Evolutionary conservation across 2,888 invertebrate species (phyloP), one percentile per base, ranked within the genome.

Genomic region (Brachypterus glaber): DNA sequence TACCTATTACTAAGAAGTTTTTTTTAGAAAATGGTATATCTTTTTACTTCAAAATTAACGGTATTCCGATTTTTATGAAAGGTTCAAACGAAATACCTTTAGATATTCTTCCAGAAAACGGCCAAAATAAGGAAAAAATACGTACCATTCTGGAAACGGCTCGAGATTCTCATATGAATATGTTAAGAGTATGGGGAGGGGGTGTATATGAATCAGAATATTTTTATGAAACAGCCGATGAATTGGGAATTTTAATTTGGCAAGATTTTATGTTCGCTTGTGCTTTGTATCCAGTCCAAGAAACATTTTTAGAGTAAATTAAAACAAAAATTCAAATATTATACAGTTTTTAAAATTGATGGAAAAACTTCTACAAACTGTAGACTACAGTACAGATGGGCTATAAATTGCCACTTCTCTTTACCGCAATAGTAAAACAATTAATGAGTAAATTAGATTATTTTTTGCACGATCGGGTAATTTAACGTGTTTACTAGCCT

Each of bases 161-260:
- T 1, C 76, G 74, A 47, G 76, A 80, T 5, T 79, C 82, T 0
- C 77, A 95, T 58, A 91, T 93, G 86, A 87, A 89, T 55, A 88
- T 90, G 80, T 66, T 97, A 9, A 72, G 97, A n/a, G 87, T 97
- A 1, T 98, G 97, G 97, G 97, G 97, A 16, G 97, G 97, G n/a
- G 97, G 95, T 0, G 69, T 90, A 0, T 98, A 96, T 56, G 96
- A 96, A 59, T 79, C 82, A 0, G 87, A 95, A 49, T 73, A 76
- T 39, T 95, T 97, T 64, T 98, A 97, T 61, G 70, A 80, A 45
- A 61, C 81, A 21, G 89, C 92, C 37, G 95, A 97, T 59, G 74
- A 83, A 56, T 68, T 85, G 33, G 97, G 97, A 1, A 82, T 97
- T 31, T 70, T 97, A 54, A 79, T 98, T 37, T 98, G 96, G 96